Evolutionary conservation across 2,888 invertebrate genomes (phyloP).

Genomic region (Heliconius hortense): DNA sequence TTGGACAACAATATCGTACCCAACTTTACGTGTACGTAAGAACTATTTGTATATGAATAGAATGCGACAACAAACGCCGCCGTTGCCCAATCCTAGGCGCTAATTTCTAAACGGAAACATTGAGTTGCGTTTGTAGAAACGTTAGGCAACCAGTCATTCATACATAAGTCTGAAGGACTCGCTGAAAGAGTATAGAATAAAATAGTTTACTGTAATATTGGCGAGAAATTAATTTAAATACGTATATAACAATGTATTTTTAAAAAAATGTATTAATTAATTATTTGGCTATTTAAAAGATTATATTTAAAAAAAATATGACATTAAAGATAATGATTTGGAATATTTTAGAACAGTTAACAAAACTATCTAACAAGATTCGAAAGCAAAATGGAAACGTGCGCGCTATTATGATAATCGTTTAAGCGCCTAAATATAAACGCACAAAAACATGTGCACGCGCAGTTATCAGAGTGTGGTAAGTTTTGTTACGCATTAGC

Average conservation of each 20-base stretch:
- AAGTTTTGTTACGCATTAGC: conserved; percentile 34
- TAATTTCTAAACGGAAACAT: conserved; percentile 73
- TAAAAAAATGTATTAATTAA: neutral
- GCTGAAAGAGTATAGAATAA: conserved; percentile 52
- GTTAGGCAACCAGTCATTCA: conserved; percentile 69
- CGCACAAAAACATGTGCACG: conserved; percentile 36
- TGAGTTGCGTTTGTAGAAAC: conserved; percentile 58
- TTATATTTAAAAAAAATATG: too few species aligned
- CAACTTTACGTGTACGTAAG: conserved; percentile 26
- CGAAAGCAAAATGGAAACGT: conserved; percentile 23
- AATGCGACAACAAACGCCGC: conserved; percentile 52
- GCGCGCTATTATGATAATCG: conserved; percentile 31
- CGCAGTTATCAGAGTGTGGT: conserved; percentile 36
- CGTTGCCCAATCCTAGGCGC: conserved; percentile 62
- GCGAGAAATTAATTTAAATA: neutral
- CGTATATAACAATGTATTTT: neutral
- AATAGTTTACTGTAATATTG: conserved; percentile 20
- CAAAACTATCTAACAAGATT: conserved; percentile 15
- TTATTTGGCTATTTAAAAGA: neutral
- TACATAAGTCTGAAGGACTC: conserved; percentile 64
- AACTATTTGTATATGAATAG: conserved; percentile 43
- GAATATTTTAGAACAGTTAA: neutral
- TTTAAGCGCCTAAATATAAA: conserved; percentile 33
- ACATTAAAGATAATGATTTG: too few species aligned
- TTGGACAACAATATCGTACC: conserved; percentile 27